Evolutionary conservation across 1,140 invertebrate species (phyloP).

Genomic region (Penaeus chinensis): DNA sequence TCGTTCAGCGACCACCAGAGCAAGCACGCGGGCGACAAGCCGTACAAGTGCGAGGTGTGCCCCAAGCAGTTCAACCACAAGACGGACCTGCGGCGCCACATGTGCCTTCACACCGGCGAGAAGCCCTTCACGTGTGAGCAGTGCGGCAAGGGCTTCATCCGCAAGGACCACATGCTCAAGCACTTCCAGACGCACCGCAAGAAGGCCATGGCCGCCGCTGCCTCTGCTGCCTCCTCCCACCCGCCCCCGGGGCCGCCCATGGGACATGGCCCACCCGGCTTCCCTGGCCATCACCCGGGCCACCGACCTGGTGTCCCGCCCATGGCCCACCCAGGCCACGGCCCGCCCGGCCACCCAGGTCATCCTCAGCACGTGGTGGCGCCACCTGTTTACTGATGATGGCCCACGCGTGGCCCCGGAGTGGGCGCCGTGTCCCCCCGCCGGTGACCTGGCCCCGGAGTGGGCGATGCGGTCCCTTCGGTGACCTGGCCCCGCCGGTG

Average conservation of each 20-base stretch:
- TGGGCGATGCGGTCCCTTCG: not conserved
- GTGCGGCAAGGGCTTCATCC: constrained; percentile 90
- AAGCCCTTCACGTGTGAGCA: constrained; percentile 84
- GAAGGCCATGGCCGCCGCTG: constrained; percentile 65
- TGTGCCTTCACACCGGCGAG: constrained; percentile 81
- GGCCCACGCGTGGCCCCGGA: constrained; percentile 57
- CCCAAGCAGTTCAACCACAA: constrained; percentile 92
- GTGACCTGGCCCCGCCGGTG: not conserved
- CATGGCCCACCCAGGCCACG: constrained; percentile 57
- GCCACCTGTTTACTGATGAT: constrained; percentile 58
- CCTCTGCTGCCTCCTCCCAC: constrained; percentile 38
- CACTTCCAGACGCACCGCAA: constrained; percentile 86
- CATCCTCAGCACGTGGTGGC: constrained; percentile 57
- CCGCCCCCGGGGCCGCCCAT: constrained; percentile 50
- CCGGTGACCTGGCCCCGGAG: constrained; percentile 44
- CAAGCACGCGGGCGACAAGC: constrained; percentile 86
- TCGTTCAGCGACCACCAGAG: constrained; percentile 78
- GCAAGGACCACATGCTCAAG: constrained; percentile 95
- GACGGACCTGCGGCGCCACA: constrained; percentile 88
- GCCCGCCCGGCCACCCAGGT: constrained; percentile 54
- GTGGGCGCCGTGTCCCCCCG: constrained; percentile 54
- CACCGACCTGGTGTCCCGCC: constrained; percentile 53
- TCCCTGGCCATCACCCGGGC: constrained; percentile 49
- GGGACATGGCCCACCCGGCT: constrained; percentile 44
- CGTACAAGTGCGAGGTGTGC: constrained; percentile 88